These are phyloP conservation scores for Gastrophryne carolinensis DNA, from an alignment of 2,797 vertebrate species.

Conservation along the genomic window DNA sequence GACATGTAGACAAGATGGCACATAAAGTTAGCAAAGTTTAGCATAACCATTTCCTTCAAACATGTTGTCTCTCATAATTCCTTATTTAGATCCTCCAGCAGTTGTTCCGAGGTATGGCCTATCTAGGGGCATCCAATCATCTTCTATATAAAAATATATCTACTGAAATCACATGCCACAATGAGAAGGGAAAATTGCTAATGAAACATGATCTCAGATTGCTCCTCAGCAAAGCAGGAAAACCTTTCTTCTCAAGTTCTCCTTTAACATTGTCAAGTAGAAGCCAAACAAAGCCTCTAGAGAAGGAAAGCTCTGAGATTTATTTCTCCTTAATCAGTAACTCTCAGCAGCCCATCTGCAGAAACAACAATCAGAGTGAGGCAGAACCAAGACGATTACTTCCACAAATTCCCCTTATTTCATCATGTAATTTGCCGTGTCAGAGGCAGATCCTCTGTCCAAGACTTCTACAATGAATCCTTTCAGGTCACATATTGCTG, in stretches of 20 bases:
- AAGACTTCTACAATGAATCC: not conserved
- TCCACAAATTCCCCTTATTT: not conserved
- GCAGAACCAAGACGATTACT: not conserved
- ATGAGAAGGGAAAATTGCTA: no score
- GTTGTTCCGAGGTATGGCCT: no score
- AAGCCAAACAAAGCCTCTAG: not conserved
- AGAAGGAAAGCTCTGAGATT: not conserved
- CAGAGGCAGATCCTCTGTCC: not conserved
- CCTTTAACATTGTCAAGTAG: not conserved
- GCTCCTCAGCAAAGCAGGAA: not conserved
- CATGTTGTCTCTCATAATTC: no score
- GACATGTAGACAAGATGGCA: no score
- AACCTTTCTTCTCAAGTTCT: not conserved
- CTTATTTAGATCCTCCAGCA: no score
- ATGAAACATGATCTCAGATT: not conserved
- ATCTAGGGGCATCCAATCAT: no score
- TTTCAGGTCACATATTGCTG: not conserved
- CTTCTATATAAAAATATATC: no score
- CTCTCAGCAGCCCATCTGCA: not conserved
- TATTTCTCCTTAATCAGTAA: slow-evolving; percentile 8
- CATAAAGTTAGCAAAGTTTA: no score
- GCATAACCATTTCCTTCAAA: no score
- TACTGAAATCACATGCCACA: no score
- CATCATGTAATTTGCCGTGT: not conserved
- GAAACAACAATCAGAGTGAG: not conserved